These are phyloP conservation scores for Thamnophis elegans DNA, from an alignment of 2,797 vertebrate genomes.

Conservation along the genomic window DNA sequence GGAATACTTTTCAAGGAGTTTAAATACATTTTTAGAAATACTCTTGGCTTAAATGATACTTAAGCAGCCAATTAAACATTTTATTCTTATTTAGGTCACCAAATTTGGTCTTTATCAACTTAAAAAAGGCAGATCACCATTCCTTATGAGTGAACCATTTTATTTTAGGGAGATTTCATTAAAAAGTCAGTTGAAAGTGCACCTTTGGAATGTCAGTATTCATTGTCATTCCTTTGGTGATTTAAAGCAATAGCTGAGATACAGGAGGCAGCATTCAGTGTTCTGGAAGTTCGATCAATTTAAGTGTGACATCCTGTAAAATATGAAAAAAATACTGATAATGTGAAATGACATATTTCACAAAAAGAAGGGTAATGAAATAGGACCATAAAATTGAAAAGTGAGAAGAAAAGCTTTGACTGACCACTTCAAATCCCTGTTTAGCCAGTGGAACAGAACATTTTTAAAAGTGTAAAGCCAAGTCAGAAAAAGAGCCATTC, in stretches of 20 bases:
- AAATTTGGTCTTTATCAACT: background rate
- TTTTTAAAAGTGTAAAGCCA: slow-evolving; percentile 16
- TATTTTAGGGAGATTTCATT: background rate
- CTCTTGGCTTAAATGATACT: background rate
- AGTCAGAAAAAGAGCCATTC: slow-evolving; percentile 2
- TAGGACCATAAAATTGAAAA: slow-evolving; percentile 52
- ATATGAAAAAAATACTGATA: slow-evolving; percentile 62
- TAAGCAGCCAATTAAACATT: background rate
- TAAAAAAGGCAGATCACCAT: background rate
- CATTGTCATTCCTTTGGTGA: slow-evolving; percentile 22
- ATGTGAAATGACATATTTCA: slow-evolving; percentile 60
- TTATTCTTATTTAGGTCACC: background rate
- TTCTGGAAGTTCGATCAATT: slow-evolving; percentile 47
- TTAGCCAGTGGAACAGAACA: slow-evolving; percentile 48
- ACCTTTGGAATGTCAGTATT: background rate
- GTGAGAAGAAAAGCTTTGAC: slow-evolving; percentile 33
- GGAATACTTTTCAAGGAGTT: background rate
- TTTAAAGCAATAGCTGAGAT: slow-evolving; percentile 19
- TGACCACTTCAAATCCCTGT: slow-evolving; percentile 33
- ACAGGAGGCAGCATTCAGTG: slow-evolving; percentile 32
- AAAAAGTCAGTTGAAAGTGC: background rate
- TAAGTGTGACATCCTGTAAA: slow-evolving; percentile 50
- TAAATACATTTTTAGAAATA: slow-evolving; percentile 1
- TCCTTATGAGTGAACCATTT: background rate
- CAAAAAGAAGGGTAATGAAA: slow-evolving; percentile 48